Evolutionary conservation across 1,140 invertebrate species (phyloP).

Genomic region (Melanaphis sacchari): DNA sequence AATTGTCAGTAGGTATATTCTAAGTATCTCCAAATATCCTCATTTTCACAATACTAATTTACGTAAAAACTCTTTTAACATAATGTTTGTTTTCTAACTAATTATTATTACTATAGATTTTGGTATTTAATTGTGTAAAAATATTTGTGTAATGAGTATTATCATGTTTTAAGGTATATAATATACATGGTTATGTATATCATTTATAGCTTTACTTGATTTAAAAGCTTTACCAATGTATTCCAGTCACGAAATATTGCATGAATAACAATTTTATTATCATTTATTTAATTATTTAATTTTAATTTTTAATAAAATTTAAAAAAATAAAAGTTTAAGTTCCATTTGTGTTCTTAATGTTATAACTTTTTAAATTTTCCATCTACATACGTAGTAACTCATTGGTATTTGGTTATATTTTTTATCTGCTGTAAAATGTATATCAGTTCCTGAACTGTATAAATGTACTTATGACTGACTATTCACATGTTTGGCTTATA

Average conservation of each 20-base stretch:
- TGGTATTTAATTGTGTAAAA: background rate
- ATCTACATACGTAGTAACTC: background rate
- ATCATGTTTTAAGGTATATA: background rate
- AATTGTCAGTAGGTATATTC: background rate
- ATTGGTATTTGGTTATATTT: background rate
- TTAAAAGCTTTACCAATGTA: background rate
- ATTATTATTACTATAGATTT: background rate
- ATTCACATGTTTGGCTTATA: background rate
- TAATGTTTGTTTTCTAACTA: background rate
- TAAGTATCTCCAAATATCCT: background rate
- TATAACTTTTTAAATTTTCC: background rate
- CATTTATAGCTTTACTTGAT: background rate
- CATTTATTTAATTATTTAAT: constrained; percentile 23
- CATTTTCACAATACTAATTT: background rate
- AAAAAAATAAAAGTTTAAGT: background rate
- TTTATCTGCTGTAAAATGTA: background rate
- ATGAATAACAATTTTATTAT: background rate
- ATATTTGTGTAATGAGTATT: background rate
- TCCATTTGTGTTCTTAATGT: background rate
- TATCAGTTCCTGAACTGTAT: background rate
- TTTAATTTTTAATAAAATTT: background rate
- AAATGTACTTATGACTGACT: background rate
- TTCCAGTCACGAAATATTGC: background rate
- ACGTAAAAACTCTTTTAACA: background rate
- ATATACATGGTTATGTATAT: background rate